Conservation (phyloP, 2,797 vertebrate species). For the Lacerta agilis region DNA sequence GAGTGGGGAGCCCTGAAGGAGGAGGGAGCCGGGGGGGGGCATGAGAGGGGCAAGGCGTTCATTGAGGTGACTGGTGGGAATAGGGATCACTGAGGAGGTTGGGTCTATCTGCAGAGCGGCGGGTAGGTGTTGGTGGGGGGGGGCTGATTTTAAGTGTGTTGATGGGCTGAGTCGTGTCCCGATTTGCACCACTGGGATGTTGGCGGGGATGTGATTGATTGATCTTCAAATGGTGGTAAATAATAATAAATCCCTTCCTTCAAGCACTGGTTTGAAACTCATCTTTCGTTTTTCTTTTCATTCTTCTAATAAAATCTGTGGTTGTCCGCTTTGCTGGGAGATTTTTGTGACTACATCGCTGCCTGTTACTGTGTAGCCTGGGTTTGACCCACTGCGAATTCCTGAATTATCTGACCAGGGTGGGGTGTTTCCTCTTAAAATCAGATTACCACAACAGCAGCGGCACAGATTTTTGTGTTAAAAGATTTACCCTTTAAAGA, state of each 20-base stretch:
- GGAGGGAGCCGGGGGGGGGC: too few species aligned
- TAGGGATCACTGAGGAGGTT: too few species aligned
- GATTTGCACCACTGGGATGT: too few species aligned
- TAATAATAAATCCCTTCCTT: neutral
- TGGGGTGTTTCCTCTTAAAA: neutral
- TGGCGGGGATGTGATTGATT: too few species aligned
- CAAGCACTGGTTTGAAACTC: neutral
- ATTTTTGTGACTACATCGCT: neutral
- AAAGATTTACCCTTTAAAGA: conserved; percentile 23
- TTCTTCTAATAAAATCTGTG: neutral
- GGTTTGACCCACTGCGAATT: neutral
- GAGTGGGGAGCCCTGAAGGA: too few species aligned
- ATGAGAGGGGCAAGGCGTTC: too few species aligned
- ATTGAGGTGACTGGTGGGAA: too few species aligned
- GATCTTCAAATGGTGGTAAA: neutral
- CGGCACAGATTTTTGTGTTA: neutral
- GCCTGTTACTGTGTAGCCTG: neutral
- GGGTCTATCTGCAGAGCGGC: too few species aligned
- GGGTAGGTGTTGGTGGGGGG: too few species aligned
- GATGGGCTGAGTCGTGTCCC: too few species aligned
- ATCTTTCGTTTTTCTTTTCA: neutral
- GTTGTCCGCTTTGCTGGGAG: neutral
- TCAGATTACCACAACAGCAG: neutral
- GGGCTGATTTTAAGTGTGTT: too few species aligned
- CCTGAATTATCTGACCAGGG: neutral